Conservation (phyloP, 2,888 invertebrate genomes). For the Onchidella celtica region DNA sequence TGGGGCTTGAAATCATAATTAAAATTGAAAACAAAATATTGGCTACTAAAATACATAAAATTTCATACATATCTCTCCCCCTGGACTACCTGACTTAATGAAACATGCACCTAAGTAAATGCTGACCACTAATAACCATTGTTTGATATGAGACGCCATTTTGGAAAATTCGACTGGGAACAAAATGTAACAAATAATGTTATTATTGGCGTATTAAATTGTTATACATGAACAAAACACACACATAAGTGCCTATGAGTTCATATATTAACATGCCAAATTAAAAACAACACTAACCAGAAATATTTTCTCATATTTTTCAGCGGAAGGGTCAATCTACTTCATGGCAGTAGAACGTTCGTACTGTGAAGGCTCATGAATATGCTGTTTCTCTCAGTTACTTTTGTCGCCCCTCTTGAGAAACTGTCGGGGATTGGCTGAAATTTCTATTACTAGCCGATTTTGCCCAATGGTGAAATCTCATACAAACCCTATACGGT, state of each 20-base stretch:
- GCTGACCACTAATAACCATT: conserved; percentile 9
- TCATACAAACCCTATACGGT: background rate
- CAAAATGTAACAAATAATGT: background rate
- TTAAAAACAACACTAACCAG: background rate
- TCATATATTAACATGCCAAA: too few species aligned
- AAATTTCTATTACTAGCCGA: background rate
- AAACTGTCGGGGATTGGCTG: background rate
- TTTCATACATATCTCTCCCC: too few species aligned
- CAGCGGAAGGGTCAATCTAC: background rate
- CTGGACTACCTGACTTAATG: too few species aligned
- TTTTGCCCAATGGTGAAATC: background rate
- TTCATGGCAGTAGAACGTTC: background rate
- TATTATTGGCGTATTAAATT: background rate
- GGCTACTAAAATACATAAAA: too few species aligned
- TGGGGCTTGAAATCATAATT: too few species aligned
- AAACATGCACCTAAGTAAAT: background rate
- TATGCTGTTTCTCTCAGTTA: background rate
- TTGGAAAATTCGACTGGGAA: background rate
- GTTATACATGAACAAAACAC: background rate
- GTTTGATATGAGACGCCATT: conserved; percentile 21
- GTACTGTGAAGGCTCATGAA: conserved; percentile 17
- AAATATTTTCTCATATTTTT: background rate
- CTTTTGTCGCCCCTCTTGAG: background rate
- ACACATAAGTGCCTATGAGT: background rate
- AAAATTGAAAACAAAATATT: too few species aligned